Percentiles rank a stretch among this genome's conserved stretches.
These are phyloP conservation scores for Leptoteleia sp. DNA, from an alignment of 1,140 invertebrate species.

Conservation along the genomic window DNA sequence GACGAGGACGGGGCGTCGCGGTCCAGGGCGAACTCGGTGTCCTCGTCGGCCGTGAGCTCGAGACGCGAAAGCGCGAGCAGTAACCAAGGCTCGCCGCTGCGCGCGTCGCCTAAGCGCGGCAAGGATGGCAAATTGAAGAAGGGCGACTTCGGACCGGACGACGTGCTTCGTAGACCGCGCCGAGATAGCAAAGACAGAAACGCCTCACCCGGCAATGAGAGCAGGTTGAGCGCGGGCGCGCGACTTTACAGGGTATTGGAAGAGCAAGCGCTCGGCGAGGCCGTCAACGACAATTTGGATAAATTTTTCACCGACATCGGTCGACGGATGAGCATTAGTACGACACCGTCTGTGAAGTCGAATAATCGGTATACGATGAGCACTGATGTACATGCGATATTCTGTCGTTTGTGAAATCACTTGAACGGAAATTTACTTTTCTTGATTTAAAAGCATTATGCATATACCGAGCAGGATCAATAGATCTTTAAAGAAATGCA, in stretches of 20 bases:
- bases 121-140: slow-evolving; percentile 70
- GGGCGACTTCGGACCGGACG: slow-evolving; percentile 45
- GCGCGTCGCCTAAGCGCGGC: slow-evolving; percentile 72
- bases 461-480: not conserved
- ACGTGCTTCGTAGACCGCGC: slow-evolving; percentile 63
- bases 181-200: slow-evolving; percentile 68
- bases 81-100: slow-evolving; percentile 74
- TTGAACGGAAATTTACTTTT: slow-evolving; percentile 18
- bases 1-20: slow-evolving; percentile 72
- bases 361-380: slow-evolving; percentile 64
- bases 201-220: slow-evolving; percentile 70
- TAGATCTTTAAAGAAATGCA: too few relatives aligned
- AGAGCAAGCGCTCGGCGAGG: slow-evolving; percentile 76
- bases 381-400: slow-evolving; percentile 39
- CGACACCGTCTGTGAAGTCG: slow-evolving; percentile 49
- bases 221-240: slow-evolving; percentile 74
- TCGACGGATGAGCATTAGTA: slow-evolving; percentile 60
- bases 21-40: slow-evolving; percentile 62
- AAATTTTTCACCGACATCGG: slow-evolving; percentile 37
- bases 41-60: slow-evolving; percentile 71
- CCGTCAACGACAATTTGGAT: slow-evolving; percentile 55
- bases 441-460: slow-evolving; percentile 31
- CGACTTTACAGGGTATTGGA: slow-evolving; percentile 79
- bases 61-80: slow-evolving; percentile 74
- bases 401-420: slow-evolving; percentile 49